Evolutionary conservation across 2,113 vertebrate genomes (phyloP), one percentile per base, ranked within the genome.

Genomic region (Cryptoleucopteryx plumbea): DNA sequence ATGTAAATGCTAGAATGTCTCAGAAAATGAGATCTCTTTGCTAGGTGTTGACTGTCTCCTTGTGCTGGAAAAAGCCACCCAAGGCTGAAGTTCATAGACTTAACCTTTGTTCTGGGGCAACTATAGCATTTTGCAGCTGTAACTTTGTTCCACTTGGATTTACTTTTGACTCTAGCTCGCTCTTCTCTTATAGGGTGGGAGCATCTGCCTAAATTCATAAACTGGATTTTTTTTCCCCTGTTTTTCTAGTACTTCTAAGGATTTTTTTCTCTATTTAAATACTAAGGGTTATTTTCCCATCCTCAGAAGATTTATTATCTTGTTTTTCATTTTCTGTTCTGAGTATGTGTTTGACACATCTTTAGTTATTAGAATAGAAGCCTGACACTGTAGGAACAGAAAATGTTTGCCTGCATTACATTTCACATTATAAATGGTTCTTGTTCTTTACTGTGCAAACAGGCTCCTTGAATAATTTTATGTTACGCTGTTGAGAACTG

Each of bases 391-490:
- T 50, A 66, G 83, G 79, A 96, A 80, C 59, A 93, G 87, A 94
- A 93, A 91, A 91, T 68, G 29, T 92, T 98, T 94, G 90, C 66
- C 91, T 67, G 82, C 79, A 58, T 94, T 96, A 67, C 5, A 45
- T 68, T 96, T 95, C 71, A 55, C 10, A 9, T 86, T 95, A 38
- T 96, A 93, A 94, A 95, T 96, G 90, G 63, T 66, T 91, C 82
- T 97, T 93, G 70, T 67, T 94, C 73, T 96, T 93, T 82, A 42
- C 88, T 38, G 56, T 43, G 31, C 82, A 91, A 82, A 88, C 62
- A 67, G 84, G 42, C 65, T 92, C 53, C 97, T 87, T 86, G 82
- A 96, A 94, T 96, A 93, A 95, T 96, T 97, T 91, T 77, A 36
- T 3, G 23, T 63, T 75, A 48, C 16, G 38, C 86, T 86, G 55